These are phyloP conservation scores for Otolemur garnettii DNA, from an alignment of 2,113 vertebrate genomes.

Conservation along the genomic window DNA sequence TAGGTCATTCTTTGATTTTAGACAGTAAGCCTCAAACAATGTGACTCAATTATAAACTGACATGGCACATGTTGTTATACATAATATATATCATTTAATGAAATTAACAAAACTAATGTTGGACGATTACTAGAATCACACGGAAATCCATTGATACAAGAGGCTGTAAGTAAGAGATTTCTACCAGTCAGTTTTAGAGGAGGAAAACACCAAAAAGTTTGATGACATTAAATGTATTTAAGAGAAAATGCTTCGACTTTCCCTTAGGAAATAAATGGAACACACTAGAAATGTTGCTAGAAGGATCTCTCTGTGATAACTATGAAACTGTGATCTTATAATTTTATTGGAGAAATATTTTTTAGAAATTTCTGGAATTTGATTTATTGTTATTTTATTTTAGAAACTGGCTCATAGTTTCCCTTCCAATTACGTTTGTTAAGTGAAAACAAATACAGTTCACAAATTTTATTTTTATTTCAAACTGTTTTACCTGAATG, in stretches of 20 bases:
- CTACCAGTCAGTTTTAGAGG: background rate
- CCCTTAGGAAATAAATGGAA: background rate
- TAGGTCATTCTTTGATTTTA: constrained; percentile 7
- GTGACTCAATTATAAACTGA: background rate
- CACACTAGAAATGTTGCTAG: background rate
- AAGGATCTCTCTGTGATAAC: background rate
- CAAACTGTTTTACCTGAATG: background rate
- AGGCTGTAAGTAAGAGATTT: background rate
- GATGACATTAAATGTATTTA: background rate
- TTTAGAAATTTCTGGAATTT: background rate
- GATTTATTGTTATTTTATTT: constrained; percentile 40
- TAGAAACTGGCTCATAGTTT: constrained; percentile 30
- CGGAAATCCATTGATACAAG: background rate
- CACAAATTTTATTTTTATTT: constrained; percentile 39
- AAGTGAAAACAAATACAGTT: constrained; percentile 13
- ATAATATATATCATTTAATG: background rate
- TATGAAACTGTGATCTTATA: background rate
- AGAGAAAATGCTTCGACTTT: background rate
- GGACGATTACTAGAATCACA: background rate
- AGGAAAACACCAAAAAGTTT: background rate
- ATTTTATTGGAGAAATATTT: background rate
- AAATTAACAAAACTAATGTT: constrained; percentile 11
- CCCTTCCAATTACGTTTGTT: constrained; percentile 26
- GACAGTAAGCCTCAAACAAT: background rate
- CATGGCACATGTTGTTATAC: background rate